Conservation (phyloP, 64 coral and sea anemone species). For the Pocillopora damicornis region DNA sequence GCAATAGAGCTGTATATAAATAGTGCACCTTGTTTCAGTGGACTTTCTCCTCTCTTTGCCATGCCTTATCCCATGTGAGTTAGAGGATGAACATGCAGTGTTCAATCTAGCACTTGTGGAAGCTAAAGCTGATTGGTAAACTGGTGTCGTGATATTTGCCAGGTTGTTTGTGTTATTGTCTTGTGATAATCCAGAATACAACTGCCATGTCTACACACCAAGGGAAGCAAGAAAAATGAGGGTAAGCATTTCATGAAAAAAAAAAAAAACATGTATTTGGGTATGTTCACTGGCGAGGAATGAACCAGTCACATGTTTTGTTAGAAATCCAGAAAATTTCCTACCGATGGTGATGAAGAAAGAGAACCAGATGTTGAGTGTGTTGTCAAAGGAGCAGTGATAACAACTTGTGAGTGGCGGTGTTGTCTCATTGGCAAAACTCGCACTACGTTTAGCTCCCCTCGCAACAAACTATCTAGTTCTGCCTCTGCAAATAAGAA, state of each 20-base stretch:
- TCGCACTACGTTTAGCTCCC: constrained; percentile 38
- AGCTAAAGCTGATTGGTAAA: background rate
- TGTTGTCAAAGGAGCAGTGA: constrained; percentile 35
- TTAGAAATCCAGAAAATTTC: background rate
- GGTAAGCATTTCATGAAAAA: no score
- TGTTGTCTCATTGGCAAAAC: constrained; percentile 51
- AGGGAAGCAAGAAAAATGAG: background rate
- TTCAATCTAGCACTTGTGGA: constrained; percentile 3
- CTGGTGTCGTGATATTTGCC: background rate
- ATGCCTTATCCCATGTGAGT: background rate
- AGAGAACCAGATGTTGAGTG: constrained; percentile 16
- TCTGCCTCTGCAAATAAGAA: constrained; percentile 43
- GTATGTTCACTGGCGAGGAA: background rate
- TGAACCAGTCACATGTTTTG: background rate
- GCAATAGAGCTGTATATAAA: background rate
- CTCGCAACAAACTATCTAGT: constrained; percentile 53
- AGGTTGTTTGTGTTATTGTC: constrained; percentile 6
- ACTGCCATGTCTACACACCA: constrained; percentile 17
- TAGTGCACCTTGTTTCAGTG: background rate
- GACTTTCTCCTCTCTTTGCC: constrained; percentile 25
- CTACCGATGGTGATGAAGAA: constrained; percentile 21
- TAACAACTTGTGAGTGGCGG: constrained; percentile 59
- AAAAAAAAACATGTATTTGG: no score
- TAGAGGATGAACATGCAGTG: background rate
- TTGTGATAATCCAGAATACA: constrained; percentile 30